These are phyloP conservation scores for Sciurus niger DNA, from an alignment of 2,113 vertebrate genomes.

Conservation along the genomic window DNA sequence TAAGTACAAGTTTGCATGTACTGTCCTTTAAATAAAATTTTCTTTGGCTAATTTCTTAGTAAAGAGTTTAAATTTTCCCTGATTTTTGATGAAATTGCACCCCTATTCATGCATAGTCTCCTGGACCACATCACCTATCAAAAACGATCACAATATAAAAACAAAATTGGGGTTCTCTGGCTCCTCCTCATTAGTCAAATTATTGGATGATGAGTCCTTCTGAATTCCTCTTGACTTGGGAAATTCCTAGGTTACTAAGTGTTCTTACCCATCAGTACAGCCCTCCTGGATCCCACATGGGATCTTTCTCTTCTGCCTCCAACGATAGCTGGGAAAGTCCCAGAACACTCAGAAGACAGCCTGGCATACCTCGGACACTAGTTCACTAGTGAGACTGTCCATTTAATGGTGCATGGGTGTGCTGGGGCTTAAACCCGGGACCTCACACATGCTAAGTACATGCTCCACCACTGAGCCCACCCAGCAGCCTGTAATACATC, in stretches of 20 bases:
- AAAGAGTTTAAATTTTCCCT: background rate
- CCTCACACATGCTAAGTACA: background rate
- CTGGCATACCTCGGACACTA: background rate
- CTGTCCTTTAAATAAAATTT: background rate
- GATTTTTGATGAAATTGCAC: background rate
- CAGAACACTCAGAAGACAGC: background rate
- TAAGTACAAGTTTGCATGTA: background rate
- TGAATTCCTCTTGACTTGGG: conserved; percentile 3
- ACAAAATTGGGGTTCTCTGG: background rate
- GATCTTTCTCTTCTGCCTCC: background rate
- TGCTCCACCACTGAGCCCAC: background rate
- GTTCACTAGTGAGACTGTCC: background rate
- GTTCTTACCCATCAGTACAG: background rate
- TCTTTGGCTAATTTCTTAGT: background rate
- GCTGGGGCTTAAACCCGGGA: no score
- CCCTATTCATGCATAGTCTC: background rate
- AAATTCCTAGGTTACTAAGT: background rate
- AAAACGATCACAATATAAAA: background rate
- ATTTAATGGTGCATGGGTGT: background rate
- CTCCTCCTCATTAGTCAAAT: background rate
- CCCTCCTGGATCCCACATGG: background rate
- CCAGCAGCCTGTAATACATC: background rate
- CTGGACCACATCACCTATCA: background rate
- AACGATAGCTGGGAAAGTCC: background rate
- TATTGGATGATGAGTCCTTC: background rate